Evolutionary conservation across 2,888 invertebrate genomes (phyloP).

Genomic region (Tethea ocularis): DNA sequence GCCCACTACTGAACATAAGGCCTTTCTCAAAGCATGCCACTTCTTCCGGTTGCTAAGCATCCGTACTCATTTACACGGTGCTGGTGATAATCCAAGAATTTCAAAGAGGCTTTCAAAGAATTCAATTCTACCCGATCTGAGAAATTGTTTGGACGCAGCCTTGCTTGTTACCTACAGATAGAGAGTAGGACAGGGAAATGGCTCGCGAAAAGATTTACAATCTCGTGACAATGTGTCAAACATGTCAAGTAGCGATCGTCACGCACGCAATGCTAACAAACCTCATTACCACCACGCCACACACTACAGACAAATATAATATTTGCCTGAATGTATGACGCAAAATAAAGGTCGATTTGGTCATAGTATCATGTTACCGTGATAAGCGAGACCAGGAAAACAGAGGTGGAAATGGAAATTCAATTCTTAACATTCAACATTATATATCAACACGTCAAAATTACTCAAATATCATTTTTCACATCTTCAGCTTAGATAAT

Average conservation of each 20-base stretch:
- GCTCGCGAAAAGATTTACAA: conserved; percentile 41
- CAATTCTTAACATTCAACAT: neutral
- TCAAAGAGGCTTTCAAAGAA: too few relatives aligned
- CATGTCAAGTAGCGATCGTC: conserved; percentile 45
- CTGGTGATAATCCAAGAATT: too few relatives aligned
- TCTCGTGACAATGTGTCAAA: conserved; percentile 49
- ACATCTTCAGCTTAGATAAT: too few relatives aligned
- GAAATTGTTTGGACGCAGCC: too few relatives aligned
- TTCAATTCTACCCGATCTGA: too few relatives aligned
- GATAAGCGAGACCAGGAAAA: neutral
- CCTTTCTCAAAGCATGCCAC: too few relatives aligned
- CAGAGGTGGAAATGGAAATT: neutral
- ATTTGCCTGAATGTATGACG: conserved; percentile 30
- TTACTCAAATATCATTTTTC: too few relatives aligned
- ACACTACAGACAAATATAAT: conserved; percentile 17
- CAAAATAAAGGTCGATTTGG: conserved; percentile 29
- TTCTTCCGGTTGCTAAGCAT: too few relatives aligned
- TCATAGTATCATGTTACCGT: conserved; percentile 12
- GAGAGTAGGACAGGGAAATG: conserved; percentile 44
- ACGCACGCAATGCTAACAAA: conserved; percentile 56
- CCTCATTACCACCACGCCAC: conserved; percentile 50
- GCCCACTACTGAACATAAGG: too few relatives aligned
- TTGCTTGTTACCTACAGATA: neutral
- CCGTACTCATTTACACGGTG: too few relatives aligned
- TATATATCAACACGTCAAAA: too few relatives aligned